phyloP scores from a whole-genome alignment of 2,797 vertebrate genomes.

The Acrossocheilus wenchowensis region DNA sequence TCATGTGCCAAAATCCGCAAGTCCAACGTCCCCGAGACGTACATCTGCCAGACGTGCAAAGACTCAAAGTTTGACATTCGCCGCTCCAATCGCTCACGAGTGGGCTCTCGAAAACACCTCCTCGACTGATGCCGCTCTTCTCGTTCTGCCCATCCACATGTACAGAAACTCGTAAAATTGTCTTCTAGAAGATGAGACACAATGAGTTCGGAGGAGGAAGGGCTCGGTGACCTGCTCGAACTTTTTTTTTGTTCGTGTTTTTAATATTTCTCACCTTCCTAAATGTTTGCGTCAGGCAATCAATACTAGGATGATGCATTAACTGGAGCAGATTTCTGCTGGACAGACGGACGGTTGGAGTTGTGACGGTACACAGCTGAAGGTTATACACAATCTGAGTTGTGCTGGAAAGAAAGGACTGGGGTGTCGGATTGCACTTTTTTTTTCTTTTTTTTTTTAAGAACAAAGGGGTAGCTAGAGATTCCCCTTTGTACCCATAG shows the following conservation, averaged over 20 bases:
- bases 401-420: conserved; percentile 14
- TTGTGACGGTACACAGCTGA: conserved; percentile 1
- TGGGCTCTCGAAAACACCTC: conserved; percentile 88
- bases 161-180: conserved; percentile 26
- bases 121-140: conserved; percentile 66
- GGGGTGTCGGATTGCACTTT: conserved; percentile 47
- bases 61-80: conserved; percentile 90
- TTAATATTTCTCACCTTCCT: conserved; percentile 72
- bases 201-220: conserved; percentile 5
- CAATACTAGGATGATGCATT: conserved; percentile 61
- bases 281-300: conserved; percentile 79
- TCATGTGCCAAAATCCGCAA: conserved; percentile 98
- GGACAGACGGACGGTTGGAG: neutral
- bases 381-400: conserved; percentile 3
- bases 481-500: conserved; percentile 31
- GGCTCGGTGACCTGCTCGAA: neutral
- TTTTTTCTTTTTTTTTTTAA: conserved; percentile 26
- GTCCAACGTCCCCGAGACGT: conserved; percentile 95
- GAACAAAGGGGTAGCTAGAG: conserved; percentile 25
- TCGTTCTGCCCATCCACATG: neutral
- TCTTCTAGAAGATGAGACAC: neutral
- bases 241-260: conserved; percentile 39
- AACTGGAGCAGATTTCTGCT: conserved; percentile 34
- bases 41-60: conserved; percentile 94
- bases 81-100: conserved; percentile 93